A percentile compares a stretch with the other conserved stretches of the same genome.
phyloP scores from a whole-genome alignment of 2,888 invertebrate genomes.

The Achlya flavicornis region DNA sequence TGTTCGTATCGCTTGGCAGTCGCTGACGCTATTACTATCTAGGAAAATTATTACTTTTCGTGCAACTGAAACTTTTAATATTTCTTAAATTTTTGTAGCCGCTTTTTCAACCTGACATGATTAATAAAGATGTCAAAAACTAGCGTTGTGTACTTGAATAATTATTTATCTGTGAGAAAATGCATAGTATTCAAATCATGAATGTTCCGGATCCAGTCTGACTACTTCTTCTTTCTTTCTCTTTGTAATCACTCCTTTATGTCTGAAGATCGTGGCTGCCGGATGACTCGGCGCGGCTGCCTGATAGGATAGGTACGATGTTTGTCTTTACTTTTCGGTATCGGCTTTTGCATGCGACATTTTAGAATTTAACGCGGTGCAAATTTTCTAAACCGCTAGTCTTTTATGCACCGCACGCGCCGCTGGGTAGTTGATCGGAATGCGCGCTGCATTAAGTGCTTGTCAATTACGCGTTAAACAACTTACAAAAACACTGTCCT shows the following conservation, averaged over 20 bases:
- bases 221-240: not conserved
- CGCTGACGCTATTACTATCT: no score
- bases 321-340: no score
- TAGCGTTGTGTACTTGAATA: not conserved
- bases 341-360: no score
- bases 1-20: no score
- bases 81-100: no score
- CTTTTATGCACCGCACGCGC: not conserved
- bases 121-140: no score
- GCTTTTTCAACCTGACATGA: not conserved
- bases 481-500: not conserved
- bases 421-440: not conserved
- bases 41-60: not conserved
- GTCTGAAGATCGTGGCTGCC: not conserved
- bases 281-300: no score
- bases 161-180: not conserved
- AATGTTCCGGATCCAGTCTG: no score
- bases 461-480: not conserved
- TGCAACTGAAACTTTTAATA: no score
- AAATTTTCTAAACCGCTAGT: not conserved
- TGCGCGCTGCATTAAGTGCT: not conserved
- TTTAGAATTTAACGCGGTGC: no score
- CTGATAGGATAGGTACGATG: no score
- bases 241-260: not conserved
- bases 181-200: not conserved